Percentiles rank a stretch among this genome's conserved stretches.
Conservation (phyloP, 2,888 invertebrate genomes). For the Clistopyga incitator region DNA sequence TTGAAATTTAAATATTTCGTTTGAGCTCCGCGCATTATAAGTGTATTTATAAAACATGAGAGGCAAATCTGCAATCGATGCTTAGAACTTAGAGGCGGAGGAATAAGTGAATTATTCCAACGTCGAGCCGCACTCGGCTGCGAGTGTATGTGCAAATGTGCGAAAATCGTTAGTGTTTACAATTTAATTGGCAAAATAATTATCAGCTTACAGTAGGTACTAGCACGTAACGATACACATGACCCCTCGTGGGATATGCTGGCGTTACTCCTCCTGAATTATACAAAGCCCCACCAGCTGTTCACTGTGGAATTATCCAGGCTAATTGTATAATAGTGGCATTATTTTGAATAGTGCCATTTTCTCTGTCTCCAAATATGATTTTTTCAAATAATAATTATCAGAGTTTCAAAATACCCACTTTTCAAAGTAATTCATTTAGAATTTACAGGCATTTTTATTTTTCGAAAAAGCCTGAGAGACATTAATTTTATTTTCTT, state of each 20-base stretch:
- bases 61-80: slow-evolving; percentile 21
- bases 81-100: background rate
- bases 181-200: slow-evolving; percentile 64
- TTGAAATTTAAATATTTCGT: no score
- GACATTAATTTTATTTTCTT: no score
- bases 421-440: no score
- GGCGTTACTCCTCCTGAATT: background rate
- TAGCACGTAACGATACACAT: background rate
- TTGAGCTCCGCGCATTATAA: no score
- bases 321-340: background rate
- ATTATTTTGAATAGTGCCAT: background rate
- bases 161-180: slow-evolving; percentile 60
- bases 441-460: no score
- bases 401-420: no score
- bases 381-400: no score
- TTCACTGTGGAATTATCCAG: background rate
- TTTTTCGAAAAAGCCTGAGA: no score
- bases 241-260: slow-evolving; percentile 40
- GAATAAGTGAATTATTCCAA: slow-evolving; percentile 24
- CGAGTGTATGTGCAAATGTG: background rate
- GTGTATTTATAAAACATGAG: background rate
- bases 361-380: no score
- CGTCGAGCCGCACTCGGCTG: background rate
- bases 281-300: background rate
- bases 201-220: slow-evolving; percentile 26